Conservation (phyloP, 2,888 invertebrate species). For the Andrena praecox region DNA sequence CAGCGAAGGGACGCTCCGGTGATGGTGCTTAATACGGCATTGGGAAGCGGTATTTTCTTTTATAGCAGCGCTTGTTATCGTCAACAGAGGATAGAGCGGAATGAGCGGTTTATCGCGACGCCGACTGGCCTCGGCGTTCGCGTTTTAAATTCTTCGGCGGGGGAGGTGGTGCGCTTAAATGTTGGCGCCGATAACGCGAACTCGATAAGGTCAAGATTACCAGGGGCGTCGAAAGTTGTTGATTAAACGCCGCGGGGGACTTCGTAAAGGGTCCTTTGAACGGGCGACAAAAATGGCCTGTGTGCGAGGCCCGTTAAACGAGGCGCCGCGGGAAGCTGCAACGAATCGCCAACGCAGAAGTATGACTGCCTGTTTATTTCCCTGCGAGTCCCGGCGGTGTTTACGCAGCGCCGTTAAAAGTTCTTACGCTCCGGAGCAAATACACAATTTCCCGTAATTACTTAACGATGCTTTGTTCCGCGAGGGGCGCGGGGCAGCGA, state of each 20-base stretch:
- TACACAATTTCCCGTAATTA: constrained; percentile 44
- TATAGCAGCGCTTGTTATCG: too few relatives aligned
- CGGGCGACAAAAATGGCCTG: background rate
- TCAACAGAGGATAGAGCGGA: too few relatives aligned
- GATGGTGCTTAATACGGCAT: too few relatives aligned
- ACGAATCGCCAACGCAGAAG: constrained; percentile 8
- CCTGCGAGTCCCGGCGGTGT: constrained; percentile 19
- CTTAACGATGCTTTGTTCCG: constrained; percentile 23
- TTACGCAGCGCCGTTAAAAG: constrained; percentile 11
- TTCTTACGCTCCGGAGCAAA: constrained; percentile 26
- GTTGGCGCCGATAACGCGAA: constrained; percentile 5
- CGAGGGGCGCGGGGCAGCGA: background rate
- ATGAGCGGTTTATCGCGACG: constrained; percentile 17
- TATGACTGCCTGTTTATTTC: constrained; percentile 47
- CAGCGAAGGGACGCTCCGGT: too few relatives aligned
- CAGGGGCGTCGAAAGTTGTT: background rate
- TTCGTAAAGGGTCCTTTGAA: constrained; percentile 8
- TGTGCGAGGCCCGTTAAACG: background rate
- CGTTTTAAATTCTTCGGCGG: constrained; percentile 9
- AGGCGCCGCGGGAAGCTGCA: background rate
- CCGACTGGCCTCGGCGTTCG: background rate
- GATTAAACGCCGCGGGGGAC: constrained; percentile 26
- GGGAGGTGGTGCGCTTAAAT: constrained; percentile 21
- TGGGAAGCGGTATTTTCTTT: too few relatives aligned
- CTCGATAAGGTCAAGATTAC: constrained; percentile 34